Evolutionary conservation across 2,888 invertebrate genomes (phyloP), one percentile per base, ranked within the genome.

Genomic region (Agrochola macilenta): DNA sequence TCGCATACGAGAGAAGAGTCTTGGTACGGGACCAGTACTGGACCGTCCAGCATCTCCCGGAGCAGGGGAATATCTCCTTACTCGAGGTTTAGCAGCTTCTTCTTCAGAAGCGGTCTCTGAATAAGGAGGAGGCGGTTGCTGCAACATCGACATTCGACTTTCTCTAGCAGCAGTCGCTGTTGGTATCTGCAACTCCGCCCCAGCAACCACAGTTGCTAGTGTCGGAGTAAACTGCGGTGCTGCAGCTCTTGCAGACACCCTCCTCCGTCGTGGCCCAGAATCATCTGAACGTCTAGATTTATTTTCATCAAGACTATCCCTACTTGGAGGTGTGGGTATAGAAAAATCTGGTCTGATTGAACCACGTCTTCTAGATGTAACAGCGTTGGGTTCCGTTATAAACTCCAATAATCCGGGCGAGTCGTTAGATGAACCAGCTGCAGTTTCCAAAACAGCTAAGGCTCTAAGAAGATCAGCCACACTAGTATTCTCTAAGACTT

Each of bases 381-480:
- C 76, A 60, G 86, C 84, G 35, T 84, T 80, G n/a, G 92, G 85
- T 57, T 92, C 92, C 17, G 92, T 84, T 60, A 95, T 88, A 57
- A 95, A 86, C 61, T 94, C 94, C 74, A 95, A 86, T 63, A 95
- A 85, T 0, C 94, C 92, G 4, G 93, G 87, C 14, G 93, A 84
- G 26, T 92, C 92, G 39, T 84, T 83, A 69, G 58, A 84, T 43
- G 88, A 82, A 70, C 87, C 90, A 49, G 92, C 91, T 26, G 94
- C 95, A 9, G 96, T 96, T 86, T 96, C 96, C 86, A 98, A 96
- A n/a, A 97, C 97, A 68, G 98, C 98, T 69, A 99, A 94, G 0
- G 98, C 98, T 76, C 98, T 97, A 46, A 99, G 97, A 74, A 99
- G 97, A 94, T 99, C 98, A 1, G 98, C 98, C 23, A 99, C 97